Percentiles rank a stretch among this genome's conserved stretches.
Evolutionary conservation across 2,888 invertebrate genomes (phyloP).

Genomic region (Hirtodrosophila alboralis): DNA sequence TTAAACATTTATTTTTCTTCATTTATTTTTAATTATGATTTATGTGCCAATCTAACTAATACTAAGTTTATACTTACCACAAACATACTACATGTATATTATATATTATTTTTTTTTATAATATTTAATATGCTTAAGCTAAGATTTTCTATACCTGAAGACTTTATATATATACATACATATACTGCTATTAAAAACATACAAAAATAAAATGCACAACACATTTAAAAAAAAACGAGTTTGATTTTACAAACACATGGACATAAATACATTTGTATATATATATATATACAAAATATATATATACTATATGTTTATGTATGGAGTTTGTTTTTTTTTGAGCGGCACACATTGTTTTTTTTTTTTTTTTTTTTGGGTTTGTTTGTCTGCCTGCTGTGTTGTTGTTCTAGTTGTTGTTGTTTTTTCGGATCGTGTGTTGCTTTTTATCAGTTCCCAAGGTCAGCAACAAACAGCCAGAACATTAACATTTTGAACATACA

Average conservation of each 20-base stretch:
- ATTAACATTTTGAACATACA: conserved; percentile 9
- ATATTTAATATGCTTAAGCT: conserved; percentile 37
- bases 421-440: conserved; percentile 30
- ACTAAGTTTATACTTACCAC: neutral
- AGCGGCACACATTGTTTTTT: conserved; percentile 38
- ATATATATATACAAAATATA: conserved; percentile 2
- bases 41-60: conserved; percentile 19
- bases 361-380: conserved; percentile 38
- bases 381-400: conserved; percentile 31
- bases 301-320: neutral
- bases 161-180: conserved; percentile 9
- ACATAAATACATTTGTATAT: conserved; percentile 9
- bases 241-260: conserved; percentile 24
- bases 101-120: conserved; percentile 4
- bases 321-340: conserved; percentile 38
- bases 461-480: conserved; percentile 22
- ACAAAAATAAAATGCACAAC: conserved; percentile 59
- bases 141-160: conserved; percentile 44
- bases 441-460: conserved; percentile 55
- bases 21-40: conserved; percentile 17
- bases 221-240: conserved; percentile 65
- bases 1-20: neutral
- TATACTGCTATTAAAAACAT: conserved; percentile 27
- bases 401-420: conserved; percentile 14
- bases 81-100: neutral